phyloP scores from a whole-genome alignment of 2,888 invertebrate species.

The Erebia epiphron region DNA sequence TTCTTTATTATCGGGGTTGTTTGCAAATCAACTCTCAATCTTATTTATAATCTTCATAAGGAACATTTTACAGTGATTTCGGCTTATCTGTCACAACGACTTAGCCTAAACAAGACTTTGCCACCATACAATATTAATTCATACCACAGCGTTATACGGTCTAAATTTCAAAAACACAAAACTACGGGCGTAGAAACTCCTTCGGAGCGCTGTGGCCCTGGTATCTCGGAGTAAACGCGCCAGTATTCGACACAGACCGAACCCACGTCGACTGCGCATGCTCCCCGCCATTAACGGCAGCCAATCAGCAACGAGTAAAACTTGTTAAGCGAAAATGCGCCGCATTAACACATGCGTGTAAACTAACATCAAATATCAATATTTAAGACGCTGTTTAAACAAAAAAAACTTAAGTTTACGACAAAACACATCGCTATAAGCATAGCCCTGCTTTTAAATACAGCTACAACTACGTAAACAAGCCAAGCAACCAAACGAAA shows the following conservation, averaged over 20 bases:
- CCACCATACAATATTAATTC: conserved; percentile 44
- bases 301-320: conserved; percentile 73
- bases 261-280: conserved; percentile 74
- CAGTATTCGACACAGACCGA: conserved; percentile 79
- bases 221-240: conserved; percentile 80
- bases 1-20: conserved; percentile 54
- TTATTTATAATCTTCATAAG: conserved; percentile 42
- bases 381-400: not conserved
- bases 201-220: conserved; percentile 77
- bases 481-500: conserved; percentile 18
- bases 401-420: conserved; percentile 8
- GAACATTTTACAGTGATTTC: conserved; percentile 48
- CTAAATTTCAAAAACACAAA: conserved; percentile 47
- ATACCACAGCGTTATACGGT: conserved; percentile 41
- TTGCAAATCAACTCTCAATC: conserved; percentile 41
- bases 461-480: not conserved
- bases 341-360: conserved; percentile 43
- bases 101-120: conserved; percentile 54
- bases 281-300: conserved; percentile 69
- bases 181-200: conserved; percentile 59
- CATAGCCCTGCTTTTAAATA: not conserved
- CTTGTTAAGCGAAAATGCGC: conserved; percentile 55
- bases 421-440: not conserved
- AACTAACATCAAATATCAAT: conserved; percentile 25
- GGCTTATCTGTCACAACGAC: conserved; percentile 63